phyloP scores from a whole-genome alignment of 2,113 vertebrate genomes.

The Anguilla japonica region DNA sequence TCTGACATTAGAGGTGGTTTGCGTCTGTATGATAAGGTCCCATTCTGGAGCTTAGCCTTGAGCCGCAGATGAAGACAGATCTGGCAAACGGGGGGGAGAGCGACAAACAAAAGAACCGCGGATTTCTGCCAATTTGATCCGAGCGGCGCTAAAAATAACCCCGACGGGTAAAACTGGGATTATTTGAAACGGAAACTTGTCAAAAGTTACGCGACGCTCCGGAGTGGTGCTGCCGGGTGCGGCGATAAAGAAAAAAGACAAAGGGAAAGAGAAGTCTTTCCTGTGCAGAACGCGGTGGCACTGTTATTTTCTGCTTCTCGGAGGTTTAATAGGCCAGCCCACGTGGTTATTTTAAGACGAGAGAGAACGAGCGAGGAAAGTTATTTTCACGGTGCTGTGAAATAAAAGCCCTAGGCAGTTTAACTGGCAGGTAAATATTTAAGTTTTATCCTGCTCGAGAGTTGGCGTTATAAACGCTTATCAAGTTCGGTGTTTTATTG shows the following conservation, averaged over 20 bases:
- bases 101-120: background rate
- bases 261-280: conserved; percentile 43
- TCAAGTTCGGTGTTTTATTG: conserved; percentile 42
- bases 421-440: conserved; percentile 67
- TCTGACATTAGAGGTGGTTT: background rate
- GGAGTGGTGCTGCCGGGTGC: conserved; percentile 54
- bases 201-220: conserved; percentile 61
- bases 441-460: conserved; percentile 51
- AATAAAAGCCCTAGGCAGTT: conserved; percentile 58
- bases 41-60: background rate
- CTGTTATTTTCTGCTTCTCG: conserved; percentile 29
- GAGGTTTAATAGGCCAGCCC: conserved; percentile 54
- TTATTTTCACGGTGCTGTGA: conserved; percentile 59
- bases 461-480: conserved; percentile 64
- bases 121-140: conserved; percentile 52
- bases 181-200: conserved; percentile 64
- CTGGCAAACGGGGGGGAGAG: background rate
- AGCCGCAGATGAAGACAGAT: background rate
- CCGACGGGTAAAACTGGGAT: conserved; percentile 46
- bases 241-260: conserved; percentile 53
- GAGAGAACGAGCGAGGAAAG: conserved; percentile 29
- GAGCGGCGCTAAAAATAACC: conserved; percentile 60
- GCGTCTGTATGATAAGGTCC: background rate
- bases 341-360: conserved; percentile 59
- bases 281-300: conserved; percentile 42